Evolutionary conservation across 2,797 vertebrate genomes (phyloP).

Genomic region (Pteronotus mesoamericanus): DNA sequence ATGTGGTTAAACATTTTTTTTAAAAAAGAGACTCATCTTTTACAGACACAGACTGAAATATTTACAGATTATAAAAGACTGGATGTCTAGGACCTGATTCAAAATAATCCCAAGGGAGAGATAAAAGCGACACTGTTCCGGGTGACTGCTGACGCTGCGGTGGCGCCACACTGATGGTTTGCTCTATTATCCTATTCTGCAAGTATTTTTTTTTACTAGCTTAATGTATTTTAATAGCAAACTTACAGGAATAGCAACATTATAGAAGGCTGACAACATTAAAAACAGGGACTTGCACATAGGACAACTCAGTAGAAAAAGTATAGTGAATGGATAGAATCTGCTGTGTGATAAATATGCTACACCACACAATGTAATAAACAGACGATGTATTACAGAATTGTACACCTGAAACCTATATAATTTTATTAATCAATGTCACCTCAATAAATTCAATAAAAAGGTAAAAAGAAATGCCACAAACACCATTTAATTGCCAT

Average conservation of each 20-base stretch:
- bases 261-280: conserved; percentile 88
- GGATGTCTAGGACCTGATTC: background rate
- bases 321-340: background rate
- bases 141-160: fast-evolving
- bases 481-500: background rate
- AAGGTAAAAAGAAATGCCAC: background rate
- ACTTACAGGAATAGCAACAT: conserved; percentile 87
- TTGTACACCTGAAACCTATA: background rate
- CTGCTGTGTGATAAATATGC: background rate
- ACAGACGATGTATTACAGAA: too few relatives aligned
- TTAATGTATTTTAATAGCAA: conserved; percentile 90
- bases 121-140: fast-evolving
- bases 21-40: background rate
- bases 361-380: background rate
- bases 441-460: background rate
- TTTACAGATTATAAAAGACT: background rate
- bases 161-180: fast-evolving
- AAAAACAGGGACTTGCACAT: conserved; percentile 79
- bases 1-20: background rate
- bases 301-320: background rate
- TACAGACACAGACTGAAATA: background rate
- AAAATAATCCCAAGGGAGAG: background rate
- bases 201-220: conserved; percentile 59
- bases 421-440: background rate
- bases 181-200: background rate